Evolutionary conservation across 2,797 vertebrate species (phyloP).

Genomic region (Dallia pectoralis): DNA sequence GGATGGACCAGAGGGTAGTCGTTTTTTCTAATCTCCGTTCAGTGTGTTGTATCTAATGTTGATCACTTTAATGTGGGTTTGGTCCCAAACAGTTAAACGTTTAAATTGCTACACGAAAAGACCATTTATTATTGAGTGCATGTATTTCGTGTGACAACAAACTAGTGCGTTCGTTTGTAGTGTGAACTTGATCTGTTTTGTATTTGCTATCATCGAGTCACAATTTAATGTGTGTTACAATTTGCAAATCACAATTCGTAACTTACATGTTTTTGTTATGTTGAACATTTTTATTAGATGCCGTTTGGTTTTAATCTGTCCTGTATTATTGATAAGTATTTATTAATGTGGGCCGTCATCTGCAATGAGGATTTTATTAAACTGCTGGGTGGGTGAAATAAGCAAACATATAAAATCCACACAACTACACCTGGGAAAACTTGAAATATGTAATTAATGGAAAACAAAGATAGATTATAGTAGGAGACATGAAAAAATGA

Average conservation of each 20-base stretch:
- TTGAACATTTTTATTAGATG: background rate
- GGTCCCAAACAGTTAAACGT: background rate
- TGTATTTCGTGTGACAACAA: background rate
- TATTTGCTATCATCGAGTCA: background rate
- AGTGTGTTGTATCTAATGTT: background rate
- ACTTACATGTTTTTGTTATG: too few species aligned
- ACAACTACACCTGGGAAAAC: too few species aligned
- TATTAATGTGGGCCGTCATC: background rate
- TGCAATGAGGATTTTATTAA: too few species aligned
- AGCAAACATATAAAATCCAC: too few species aligned
- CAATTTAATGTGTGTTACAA: background rate
- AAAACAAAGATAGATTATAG: too few species aligned
- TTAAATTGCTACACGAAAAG: background rate
- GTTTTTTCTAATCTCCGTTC: background rate
- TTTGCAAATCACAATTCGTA: background rate
- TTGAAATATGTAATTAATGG: too few species aligned
- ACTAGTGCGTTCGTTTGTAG: background rate
- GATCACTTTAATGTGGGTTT: background rate
- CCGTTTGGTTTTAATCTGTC: background rate
- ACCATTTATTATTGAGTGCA: background rate
- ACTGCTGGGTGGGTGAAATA: too few species aligned
- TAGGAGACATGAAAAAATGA: too few species aligned
- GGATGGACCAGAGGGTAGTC: slow-evolving; percentile 89
- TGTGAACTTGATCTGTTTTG: background rate
- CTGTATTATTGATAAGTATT: background rate